Percentiles rank a stretch among this genome's conserved stretches.
phyloP scores from a whole-genome alignment of 2,113 vertebrate genomes.

The Trogon surrucura region DNA sequence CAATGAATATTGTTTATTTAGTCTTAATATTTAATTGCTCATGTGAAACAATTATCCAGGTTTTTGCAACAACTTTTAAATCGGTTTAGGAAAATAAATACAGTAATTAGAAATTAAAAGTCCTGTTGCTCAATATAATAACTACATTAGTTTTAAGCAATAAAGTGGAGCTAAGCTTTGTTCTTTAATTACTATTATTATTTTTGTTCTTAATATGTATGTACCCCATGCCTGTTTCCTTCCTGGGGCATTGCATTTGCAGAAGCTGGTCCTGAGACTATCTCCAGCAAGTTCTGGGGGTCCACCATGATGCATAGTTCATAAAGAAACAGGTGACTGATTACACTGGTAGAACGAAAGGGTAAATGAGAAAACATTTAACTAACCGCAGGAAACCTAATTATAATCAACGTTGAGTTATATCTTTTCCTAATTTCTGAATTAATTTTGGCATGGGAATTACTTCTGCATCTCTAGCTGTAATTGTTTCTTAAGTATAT shows the following conservation, averaged over 20 bases:
- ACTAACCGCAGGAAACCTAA: conserved; percentile 48
- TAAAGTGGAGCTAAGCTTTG: conserved; percentile 31
- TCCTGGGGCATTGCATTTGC: conserved; percentile 40
- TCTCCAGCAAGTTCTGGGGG: background rate
- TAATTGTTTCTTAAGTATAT: conserved; percentile 41
- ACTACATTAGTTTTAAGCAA: conserved; percentile 54
- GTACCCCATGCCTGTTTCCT: conserved; percentile 10
- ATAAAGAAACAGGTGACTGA: conserved; percentile 48
- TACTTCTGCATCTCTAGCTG: conserved; percentile 25
- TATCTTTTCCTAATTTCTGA: conserved; percentile 40
- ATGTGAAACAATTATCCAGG: conserved; percentile 46
- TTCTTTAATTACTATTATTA: conserved; percentile 62
- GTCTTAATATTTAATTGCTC: conserved; percentile 62
- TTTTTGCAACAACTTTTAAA: conserved; percentile 62
- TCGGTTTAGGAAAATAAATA: conserved; percentile 65
- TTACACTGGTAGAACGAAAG: conserved; percentile 7
- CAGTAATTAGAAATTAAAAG: conserved; percentile 60
- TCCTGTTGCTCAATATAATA: conserved; percentile 44
- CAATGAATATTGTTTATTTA: conserved; percentile 50
- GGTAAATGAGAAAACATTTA: conserved; percentile 66
- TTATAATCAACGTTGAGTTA: conserved; percentile 14
- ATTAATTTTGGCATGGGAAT: conserved; percentile 42
- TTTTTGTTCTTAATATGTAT: conserved; percentile 1
- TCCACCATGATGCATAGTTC: background rate
- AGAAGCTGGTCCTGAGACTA: background rate